phyloP scores from a whole-genome alignment of 2,888 invertebrate species.

The Caenorhabditis drosophilae region DNA sequence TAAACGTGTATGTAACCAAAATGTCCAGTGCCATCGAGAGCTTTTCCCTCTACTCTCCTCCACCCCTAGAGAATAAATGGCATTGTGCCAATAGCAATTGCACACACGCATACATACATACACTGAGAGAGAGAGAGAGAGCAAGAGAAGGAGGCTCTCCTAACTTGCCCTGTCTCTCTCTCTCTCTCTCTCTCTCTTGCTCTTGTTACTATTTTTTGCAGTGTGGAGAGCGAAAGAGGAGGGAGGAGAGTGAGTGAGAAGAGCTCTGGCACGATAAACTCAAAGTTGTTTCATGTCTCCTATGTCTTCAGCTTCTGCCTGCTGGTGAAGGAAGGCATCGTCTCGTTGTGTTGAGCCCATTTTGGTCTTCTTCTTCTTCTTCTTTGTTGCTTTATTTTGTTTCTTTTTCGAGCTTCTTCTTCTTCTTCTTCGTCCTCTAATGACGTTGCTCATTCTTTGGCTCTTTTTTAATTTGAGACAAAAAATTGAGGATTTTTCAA shows the following conservation, averaged over 20 bases:
- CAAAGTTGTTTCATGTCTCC: no score
- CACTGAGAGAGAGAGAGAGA: slow-evolving; percentile 3
- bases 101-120: slow-evolving; percentile 3
- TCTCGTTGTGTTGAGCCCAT: not conserved
- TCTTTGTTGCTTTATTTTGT: not conserved
- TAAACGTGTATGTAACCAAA: no score
- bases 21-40: no score
- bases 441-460: not conserved
- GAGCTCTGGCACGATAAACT: no score
- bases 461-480: not conserved
- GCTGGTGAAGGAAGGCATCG: no score
- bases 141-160: not conserved
- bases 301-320: no score
- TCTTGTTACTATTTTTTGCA: not conserved
- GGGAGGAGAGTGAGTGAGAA: no score
- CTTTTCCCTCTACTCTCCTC: slow-evolving; percentile 3
- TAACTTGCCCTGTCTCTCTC: slow-evolving; percentile 6
- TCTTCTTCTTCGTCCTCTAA: not conserved
- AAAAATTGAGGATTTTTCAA: not conserved
- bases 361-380: not conserved
- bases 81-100: slow-evolving; percentile 15
- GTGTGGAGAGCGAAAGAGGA: no score
- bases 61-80: slow-evolving; percentile 20
- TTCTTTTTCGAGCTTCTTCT: not conserved
- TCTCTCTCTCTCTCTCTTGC: slow-evolving; percentile 8